These are phyloP conservation scores for Pseudochirops corinnae DNA, from an alignment of 2,797 vertebrate species.

Conservation along the genomic window DNA sequence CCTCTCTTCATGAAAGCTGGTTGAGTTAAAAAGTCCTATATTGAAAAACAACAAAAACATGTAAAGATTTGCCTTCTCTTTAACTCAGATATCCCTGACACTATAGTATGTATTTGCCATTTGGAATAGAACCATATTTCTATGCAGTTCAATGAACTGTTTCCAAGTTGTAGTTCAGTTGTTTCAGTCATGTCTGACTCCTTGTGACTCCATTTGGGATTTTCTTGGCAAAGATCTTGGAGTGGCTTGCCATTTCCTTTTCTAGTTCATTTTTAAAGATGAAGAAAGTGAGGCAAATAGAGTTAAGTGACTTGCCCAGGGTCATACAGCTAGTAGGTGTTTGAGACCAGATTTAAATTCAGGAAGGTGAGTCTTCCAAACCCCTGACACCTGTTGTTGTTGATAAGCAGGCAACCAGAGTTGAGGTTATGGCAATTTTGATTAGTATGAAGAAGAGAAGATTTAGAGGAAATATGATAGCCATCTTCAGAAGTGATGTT, in stretches of 20 bases:
- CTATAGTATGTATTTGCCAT: not conserved
- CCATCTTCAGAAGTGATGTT: not conserved
- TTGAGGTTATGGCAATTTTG: too few species aligned
- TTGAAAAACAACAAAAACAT: not conserved
- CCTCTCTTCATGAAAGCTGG: not conserved
- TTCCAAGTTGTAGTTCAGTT: not conserved
- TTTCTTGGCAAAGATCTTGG: not conserved
- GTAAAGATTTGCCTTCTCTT: not conserved
- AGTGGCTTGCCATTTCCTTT: not conserved
- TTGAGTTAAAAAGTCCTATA: not conserved
- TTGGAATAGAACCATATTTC: not conserved
- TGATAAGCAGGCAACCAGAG: too few species aligned
- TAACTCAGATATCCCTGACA: not conserved
- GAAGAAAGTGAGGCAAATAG: not conserved
- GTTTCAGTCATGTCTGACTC: not conserved
- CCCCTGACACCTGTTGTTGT: not conserved
- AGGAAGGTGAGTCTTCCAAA: not conserved
- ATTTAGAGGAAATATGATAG: too few species aligned
- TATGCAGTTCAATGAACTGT: not conserved
- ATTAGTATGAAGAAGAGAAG: too few species aligned
- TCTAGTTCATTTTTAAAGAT: not conserved
- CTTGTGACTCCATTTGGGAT: not conserved
- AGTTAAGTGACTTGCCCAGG: not conserved
- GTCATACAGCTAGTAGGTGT: not conserved
- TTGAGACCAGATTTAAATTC: not conserved